phyloP scores from a whole-genome alignment of 2,113 vertebrate species.

The Megaptera novaeangliae region DNA sequence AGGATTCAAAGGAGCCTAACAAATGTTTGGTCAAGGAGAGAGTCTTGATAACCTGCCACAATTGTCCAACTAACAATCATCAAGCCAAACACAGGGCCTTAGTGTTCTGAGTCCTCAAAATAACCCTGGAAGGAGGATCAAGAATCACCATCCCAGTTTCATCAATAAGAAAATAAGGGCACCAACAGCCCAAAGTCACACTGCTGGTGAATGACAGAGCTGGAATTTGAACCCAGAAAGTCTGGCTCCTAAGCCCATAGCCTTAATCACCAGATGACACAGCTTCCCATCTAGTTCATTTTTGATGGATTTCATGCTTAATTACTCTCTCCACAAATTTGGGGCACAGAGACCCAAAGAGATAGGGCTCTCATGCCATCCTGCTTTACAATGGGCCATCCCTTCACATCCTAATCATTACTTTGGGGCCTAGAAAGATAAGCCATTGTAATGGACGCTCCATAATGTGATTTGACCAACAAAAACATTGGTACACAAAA shows the following conservation, averaged over 20 bases:
- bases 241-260: neutral
- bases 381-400: neutral
- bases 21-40: neutral
- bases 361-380: neutral
- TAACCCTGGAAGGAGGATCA: neutral
- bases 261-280: neutral
- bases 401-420: neutral
- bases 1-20: neutral
- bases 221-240: conserved; percentile 6
- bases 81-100: neutral
- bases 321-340: neutral
- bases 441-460: neutral
- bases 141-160: neutral
- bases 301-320: conserved; percentile 5
- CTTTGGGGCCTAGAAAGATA: conserved; percentile 51
- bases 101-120: neutral
- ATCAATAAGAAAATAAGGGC: neutral
- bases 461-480: conserved; percentile 48
- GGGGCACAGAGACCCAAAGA: neutral
- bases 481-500: conserved; percentile 65
- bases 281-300: neutral
- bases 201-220: neutral
- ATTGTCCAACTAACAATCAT: neutral
- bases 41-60: neutral
- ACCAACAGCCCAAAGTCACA: neutral